phyloP scores from a whole-genome alignment of 2,797 vertebrate species.

The Crypturellus tataupa region DNA sequence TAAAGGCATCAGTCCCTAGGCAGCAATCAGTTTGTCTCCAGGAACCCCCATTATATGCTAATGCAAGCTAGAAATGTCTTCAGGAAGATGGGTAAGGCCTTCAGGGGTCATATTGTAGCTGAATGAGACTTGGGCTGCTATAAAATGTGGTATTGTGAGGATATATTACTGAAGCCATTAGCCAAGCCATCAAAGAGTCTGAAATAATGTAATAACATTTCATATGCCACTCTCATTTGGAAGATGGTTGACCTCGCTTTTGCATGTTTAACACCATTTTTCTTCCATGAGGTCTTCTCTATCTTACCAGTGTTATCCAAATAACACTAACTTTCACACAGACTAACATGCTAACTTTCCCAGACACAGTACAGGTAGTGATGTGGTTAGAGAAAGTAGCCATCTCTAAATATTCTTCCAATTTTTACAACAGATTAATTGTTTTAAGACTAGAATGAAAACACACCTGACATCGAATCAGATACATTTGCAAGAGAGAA shows the following conservation, averaged over 20 bases:
- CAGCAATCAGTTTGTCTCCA: slow-evolving; percentile 28
- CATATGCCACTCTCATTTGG: not conserved
- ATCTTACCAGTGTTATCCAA: not conserved
- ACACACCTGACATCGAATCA: not conserved
- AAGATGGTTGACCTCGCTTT: not conserved
- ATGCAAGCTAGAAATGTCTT: slow-evolving; percentile 29
- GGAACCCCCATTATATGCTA: slow-evolving; percentile 28
- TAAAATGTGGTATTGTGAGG: slow-evolving; percentile 14
- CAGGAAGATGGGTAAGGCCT: not conserved
- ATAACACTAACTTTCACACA: not conserved
- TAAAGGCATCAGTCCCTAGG: slow-evolving; percentile 19
- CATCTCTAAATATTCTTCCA: not conserved
- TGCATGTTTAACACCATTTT: not conserved
- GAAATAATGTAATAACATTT: slow-evolving; percentile 21
- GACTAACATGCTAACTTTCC: not conserved
- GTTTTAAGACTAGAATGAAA: not conserved
- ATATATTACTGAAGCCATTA: slow-evolving; percentile 44
- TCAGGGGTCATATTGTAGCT: slow-evolving; percentile 29
- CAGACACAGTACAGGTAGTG: not conserved
- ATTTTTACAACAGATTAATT: not conserved
- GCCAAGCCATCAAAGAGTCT: not conserved
- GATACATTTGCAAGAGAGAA: not conserved
- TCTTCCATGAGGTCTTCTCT: not conserved
- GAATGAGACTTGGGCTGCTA: slow-evolving; percentile 15
- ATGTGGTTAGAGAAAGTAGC: not conserved